Evolutionary conservation across 2,888 invertebrate species (phyloP).

Genomic region (Scrobipalpa atriplicella): DNA sequence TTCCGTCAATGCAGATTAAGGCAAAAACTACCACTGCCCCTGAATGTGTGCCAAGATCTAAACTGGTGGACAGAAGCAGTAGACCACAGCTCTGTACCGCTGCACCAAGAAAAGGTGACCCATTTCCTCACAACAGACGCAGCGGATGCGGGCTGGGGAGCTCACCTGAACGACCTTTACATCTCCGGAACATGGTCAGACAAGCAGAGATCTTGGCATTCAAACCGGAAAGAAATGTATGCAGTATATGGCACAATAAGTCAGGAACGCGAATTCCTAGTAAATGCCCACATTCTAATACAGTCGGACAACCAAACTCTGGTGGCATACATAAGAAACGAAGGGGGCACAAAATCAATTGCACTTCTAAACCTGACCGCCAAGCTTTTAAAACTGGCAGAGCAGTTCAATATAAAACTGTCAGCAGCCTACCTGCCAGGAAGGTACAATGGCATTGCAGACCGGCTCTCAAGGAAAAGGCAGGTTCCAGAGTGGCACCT

Average conservation of each 20-base stretch:
- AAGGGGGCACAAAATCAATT: constrained; percentile 39
- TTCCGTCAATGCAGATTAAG: constrained; percentile 30
- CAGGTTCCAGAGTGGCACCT: constrained; percentile 39
- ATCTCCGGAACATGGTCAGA: constrained; percentile 35
- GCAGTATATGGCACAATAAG: constrained; percentile 35
- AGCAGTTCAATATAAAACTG: constrained; percentile 30
- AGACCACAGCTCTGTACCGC: constrained; percentile 18
- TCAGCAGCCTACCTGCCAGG: constrained; percentile 35
- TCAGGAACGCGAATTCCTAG: constrained; percentile 21
- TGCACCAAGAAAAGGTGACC: constrained; percentile 30
- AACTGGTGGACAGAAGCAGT: constrained; percentile 35
- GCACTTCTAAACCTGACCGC: constrained; percentile 27
- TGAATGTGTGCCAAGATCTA: constrained; percentile 30
- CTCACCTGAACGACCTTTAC: constrained; percentile 32
- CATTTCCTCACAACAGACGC: constrained; percentile 38
- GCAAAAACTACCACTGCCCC: constrained; percentile 29
- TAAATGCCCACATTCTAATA: constrained; percentile 27
- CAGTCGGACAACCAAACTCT: constrained; percentile 36
- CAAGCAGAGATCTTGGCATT: constrained; percentile 36
- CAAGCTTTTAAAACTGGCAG: constrained; percentile 17
- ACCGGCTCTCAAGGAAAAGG: constrained; percentile 32
- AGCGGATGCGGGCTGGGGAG: constrained; percentile 39
- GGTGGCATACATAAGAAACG: constrained; percentile 38
- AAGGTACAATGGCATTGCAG: constrained; percentile 33
- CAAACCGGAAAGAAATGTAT: constrained; percentile 39